These are phyloP conservation scores for Sciurus niger DNA, from an alignment of 2,113 vertebrate genomes.

Conservation along the genomic window DNA sequence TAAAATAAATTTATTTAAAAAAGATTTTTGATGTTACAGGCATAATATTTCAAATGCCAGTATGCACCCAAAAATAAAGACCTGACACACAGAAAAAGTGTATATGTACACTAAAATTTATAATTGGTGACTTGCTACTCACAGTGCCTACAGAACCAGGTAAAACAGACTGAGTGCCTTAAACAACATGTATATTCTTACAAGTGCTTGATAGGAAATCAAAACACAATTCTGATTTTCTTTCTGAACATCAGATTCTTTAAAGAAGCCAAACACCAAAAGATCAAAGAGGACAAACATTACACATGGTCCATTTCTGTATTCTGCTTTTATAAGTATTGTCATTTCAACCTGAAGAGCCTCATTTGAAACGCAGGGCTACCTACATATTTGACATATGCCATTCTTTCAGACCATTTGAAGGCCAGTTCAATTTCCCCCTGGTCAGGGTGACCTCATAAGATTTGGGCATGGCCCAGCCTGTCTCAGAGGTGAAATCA, in stretches of 20 bases:
- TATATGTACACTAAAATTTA: conserved; percentile 15
- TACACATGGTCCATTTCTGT: neutral
- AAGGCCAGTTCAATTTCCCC: neutral
- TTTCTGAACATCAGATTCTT: neutral
- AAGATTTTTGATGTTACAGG: neutral
- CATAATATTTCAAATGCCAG: conserved; percentile 35
- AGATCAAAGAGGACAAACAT: conserved; percentile 17
- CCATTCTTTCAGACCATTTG: neutral
- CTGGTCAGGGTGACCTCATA: conserved; percentile 65
- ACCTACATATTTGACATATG: too few species aligned
- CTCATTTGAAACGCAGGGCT: neutral
- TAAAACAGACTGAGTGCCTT: conserved; percentile 3
- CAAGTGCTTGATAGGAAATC: neutral
- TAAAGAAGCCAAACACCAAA: conserved; percentile 43
- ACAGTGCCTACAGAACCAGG: neutral
- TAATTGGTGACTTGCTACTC: neutral
- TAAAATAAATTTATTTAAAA: conserved; percentile 41
- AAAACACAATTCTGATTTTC: conserved; percentile 56
- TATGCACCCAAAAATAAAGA: conserved; percentile 45
- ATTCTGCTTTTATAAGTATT: neutral
- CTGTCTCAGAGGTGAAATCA: conserved; percentile 44
- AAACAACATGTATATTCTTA: conserved; percentile 15
- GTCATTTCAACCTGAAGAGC: conserved; percentile 21
- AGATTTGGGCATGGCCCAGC: conserved; percentile 13
- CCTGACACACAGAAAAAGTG: neutral